Evolutionary conservation across 2,888 invertebrate species (phyloP).

Genomic region (Rapana venosa): DNA sequence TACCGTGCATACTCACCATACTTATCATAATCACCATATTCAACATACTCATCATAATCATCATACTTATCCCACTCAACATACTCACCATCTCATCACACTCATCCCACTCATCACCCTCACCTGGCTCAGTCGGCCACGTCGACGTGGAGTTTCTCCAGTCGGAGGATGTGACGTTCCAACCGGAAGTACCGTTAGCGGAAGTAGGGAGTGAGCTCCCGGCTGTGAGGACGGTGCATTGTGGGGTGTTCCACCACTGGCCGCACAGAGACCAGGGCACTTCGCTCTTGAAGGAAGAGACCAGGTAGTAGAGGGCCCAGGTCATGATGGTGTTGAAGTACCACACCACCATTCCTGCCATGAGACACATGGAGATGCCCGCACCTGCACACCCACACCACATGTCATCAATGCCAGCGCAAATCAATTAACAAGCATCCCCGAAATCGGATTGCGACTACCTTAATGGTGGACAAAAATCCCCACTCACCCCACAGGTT

Average conservation of each 20-base stretch:
- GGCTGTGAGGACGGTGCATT: neutral
- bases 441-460: no score
- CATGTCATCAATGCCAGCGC: no score
- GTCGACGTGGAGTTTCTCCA: neutral
- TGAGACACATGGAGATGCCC: slow-evolving; percentile 40
- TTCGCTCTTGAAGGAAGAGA: slow-evolving; percentile 25
- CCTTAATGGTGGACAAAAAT: no score
- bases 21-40: no score
- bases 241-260: slow-evolving; percentile 45
- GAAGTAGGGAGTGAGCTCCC: neutral
- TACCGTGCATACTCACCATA: no score
- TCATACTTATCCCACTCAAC: no score
- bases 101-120: no score
- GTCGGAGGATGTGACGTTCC: slow-evolving; percentile 1
- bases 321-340: slow-evolving; percentile 46
- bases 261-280: slow-evolving; percentile 48
- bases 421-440: no score
- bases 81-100: no score
- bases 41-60: no score
- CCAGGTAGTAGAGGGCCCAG: slow-evolving; percentile 39
- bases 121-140: no score
- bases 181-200: neutral
- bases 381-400: slow-evolving; percentile 45
- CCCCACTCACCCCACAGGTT: no score
- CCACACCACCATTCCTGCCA: slow-evolving; percentile 35